phyloP scores from a whole-genome alignment of 2,888 invertebrate species.

The Branchellion lobata region DNA sequence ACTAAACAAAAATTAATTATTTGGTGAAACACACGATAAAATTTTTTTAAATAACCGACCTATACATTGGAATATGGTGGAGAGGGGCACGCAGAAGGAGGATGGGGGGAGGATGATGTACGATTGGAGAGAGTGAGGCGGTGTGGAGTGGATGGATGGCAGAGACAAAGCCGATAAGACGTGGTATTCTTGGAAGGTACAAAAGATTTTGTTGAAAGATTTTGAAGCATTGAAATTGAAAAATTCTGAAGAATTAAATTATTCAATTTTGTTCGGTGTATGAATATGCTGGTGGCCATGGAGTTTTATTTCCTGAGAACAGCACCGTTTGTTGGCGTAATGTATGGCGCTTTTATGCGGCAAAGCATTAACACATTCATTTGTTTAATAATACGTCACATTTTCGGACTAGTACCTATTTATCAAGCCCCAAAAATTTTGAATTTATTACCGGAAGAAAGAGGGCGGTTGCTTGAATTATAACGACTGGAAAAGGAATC shows the following conservation, averaged over 20 bases:
- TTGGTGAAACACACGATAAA: too few relatives aligned
- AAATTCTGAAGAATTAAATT: too few relatives aligned
- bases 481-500: neutral
- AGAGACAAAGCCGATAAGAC: neutral
- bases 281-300: too few relatives aligned
- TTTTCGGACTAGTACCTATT: neutral
- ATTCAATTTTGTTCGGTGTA: too few relatives aligned
- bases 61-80: neutral
- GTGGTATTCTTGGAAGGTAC: neutral
- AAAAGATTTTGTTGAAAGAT: neutral
- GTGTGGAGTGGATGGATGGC: neutral
- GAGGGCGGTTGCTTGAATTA: neutral
- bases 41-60: too few relatives aligned
- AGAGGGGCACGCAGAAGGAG: neutral
- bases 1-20: neutral
- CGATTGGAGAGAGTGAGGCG: neutral
- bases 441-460: constrained; percentile 10
- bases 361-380: neutral
- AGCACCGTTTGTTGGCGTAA: too few relatives aligned
- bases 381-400: constrained; percentile 12
- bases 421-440: neutral
- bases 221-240: too few relatives aligned
- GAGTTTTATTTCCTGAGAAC: too few relatives aligned
- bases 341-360: too few relatives aligned
- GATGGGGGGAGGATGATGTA: neutral